Evolutionary conservation across 2,888 invertebrate genomes (phyloP).

Genomic region (Dynastes grantii): DNA sequence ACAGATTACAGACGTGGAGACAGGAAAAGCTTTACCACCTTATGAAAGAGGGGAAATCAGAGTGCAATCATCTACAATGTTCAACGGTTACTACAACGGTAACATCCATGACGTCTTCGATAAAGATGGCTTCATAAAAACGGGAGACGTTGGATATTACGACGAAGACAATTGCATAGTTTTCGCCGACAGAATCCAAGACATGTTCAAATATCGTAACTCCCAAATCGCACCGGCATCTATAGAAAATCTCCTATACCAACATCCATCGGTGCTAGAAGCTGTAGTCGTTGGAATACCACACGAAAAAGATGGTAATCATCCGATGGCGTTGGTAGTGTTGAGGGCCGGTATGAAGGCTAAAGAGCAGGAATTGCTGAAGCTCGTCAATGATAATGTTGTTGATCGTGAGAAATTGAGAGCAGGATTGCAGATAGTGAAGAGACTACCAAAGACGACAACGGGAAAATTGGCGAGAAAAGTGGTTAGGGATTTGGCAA

Average conservation of each 20-base stretch:
- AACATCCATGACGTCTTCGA: slow-evolving; percentile 55
- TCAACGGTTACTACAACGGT: slow-evolving; percentile 56
- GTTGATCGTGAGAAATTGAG: slow-evolving; percentile 56
- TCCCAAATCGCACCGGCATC: slow-evolving; percentile 63
- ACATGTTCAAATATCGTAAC: slow-evolving; percentile 62
- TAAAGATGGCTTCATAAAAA: slow-evolving; percentile 61
- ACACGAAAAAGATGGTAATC: slow-evolving; percentile 53
- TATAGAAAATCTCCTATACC: slow-evolving; percentile 59
- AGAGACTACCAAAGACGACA: slow-evolving; percentile 55
- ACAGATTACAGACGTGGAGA: slow-evolving; percentile 62
- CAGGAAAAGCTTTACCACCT: slow-evolving; percentile 69
- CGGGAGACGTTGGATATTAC: slow-evolving; percentile 63
- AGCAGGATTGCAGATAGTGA: slow-evolving; percentile 56
- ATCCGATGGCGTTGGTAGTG: slow-evolving; percentile 55
- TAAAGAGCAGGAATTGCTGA: slow-evolving; percentile 50
- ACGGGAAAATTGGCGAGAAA: slow-evolving; percentile 55
- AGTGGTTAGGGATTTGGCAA: slow-evolving; percentile 50
- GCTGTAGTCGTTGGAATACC: slow-evolving; percentile 62
- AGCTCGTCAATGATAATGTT: slow-evolving; percentile 54
- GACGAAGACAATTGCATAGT: slow-evolving; percentile 62
- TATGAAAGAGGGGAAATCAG: slow-evolving; percentile 71
- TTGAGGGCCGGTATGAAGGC: slow-evolving; percentile 40
- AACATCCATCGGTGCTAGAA: slow-evolving; percentile 60
- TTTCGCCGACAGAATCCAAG: slow-evolving; percentile 61
- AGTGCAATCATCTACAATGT: slow-evolving; percentile 62